Conservation (phyloP, 2,888 invertebrate genomes). For the Eupithecia subumbrata region DNA sequence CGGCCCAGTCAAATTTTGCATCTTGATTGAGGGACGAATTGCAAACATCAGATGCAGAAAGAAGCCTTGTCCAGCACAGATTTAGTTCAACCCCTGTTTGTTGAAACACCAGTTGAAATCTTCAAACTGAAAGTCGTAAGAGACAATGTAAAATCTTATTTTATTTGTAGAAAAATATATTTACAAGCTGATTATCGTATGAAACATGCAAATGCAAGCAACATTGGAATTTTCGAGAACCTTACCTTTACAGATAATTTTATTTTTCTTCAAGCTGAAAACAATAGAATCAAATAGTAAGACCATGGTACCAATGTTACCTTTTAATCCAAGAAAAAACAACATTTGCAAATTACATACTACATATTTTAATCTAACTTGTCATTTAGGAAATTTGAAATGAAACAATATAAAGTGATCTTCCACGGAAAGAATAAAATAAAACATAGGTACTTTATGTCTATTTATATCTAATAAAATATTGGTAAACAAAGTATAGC, state of each 20-base stretch:
- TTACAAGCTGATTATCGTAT: neutral
- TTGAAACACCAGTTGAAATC: constrained; percentile 3
- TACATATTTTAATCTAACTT: neutral
- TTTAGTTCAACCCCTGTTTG: neutral
- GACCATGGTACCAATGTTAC: neutral
- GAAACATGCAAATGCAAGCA: neutral
- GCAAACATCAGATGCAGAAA: neutral
- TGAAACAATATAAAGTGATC: neutral
- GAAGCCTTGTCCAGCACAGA: neutral
- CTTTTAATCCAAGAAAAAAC: constrained; percentile 2
- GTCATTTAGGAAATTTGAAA: neutral
- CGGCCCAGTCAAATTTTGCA: neutral
- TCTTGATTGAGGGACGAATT: neutral
- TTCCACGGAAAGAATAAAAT: neutral
- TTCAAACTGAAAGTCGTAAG: constrained; percentile 2
- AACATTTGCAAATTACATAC: neutral
- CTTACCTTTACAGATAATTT: constrained; percentile 9
- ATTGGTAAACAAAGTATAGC: neutral
- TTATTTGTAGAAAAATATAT: neutral
- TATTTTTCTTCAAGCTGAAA: constrained; percentile 15
- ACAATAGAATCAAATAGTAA: constrained; percentile 20
- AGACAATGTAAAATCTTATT: neutral
- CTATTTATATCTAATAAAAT: neutral
- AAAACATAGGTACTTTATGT: neutral
- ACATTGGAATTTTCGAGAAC: neutral